Percentiles rank a stretch among this genome's conserved stretches.
phyloP scores from a whole-genome alignment of 1,140 invertebrate genomes.

The Delia radicum region DNA sequence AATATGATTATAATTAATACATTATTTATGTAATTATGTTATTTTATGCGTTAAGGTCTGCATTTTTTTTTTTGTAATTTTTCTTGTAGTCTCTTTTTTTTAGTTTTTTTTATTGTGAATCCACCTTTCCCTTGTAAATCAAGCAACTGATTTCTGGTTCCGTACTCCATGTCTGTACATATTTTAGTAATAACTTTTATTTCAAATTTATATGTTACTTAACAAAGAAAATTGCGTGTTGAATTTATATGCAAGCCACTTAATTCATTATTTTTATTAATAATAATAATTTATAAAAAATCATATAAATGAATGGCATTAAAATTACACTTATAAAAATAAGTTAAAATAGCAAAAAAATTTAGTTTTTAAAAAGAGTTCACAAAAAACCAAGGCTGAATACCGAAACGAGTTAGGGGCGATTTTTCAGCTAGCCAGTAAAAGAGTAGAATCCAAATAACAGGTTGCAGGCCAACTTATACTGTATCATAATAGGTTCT shows the following conservation, averaged over 20 bases:
- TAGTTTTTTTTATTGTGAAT: not conserved
- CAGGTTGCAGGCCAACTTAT: no score
- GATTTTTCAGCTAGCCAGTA: no score
- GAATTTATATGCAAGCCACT: not conserved
- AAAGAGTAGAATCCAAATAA: no score
- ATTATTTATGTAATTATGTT: not conserved
- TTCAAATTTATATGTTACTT: not conserved
- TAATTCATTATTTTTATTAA: not conserved
- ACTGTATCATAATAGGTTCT: no score
- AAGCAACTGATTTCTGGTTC: not conserved
- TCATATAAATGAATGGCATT: not conserved
- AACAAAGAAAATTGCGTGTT: not conserved
- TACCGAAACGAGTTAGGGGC: no score
- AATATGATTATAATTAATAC: not conserved
- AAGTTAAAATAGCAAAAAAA: no score
- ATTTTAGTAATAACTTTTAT: not conserved
- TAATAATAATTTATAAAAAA: not conserved
- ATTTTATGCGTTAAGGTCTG: not conserved
- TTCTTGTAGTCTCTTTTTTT: not conserved
- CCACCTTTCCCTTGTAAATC: not conserved
- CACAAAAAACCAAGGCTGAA: no score
- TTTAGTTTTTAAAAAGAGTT: no score
- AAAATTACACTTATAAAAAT: no score
- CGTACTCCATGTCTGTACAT: not conserved
- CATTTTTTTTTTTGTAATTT: not conserved